These are phyloP conservation scores for Garra rufa DNA, from an alignment of 2,113 vertebrate genomes.

Conservation along the genomic window DNA sequence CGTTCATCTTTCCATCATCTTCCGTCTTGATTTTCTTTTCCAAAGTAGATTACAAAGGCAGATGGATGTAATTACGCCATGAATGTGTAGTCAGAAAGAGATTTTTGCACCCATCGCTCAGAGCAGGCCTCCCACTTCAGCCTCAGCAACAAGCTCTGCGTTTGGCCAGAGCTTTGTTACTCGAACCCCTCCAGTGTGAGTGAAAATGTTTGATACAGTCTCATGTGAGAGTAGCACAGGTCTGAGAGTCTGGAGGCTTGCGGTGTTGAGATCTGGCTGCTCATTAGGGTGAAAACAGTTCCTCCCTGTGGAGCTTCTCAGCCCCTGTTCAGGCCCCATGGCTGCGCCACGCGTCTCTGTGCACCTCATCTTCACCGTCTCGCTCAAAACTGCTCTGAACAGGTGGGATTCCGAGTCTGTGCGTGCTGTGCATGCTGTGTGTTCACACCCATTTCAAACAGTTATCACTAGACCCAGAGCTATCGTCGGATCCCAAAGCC, in stretches of 20 bases:
- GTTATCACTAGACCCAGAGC: conserved; percentile 56
- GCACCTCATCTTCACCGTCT: conserved; percentile 3
- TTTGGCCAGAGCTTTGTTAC: background rate
- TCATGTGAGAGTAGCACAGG: conserved; percentile 3
- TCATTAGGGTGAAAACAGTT: conserved; percentile 21
- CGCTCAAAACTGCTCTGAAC: background rate
- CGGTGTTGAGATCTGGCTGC: conserved; percentile 18
- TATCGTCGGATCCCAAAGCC: conserved; percentile 47
- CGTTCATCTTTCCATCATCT: background rate
- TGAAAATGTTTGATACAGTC: conserved; percentile 12
- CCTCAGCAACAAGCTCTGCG: background rate
- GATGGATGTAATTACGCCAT: conserved; percentile 2
- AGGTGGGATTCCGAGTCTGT: conserved; percentile 25
- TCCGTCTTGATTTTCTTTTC: conserved; percentile 26
- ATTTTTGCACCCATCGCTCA: conserved; percentile 14
- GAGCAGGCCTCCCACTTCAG: conserved; percentile 3
- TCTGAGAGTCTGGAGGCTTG: background rate
- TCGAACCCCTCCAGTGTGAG: background rate
- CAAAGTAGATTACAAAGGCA: conserved; percentile 8
- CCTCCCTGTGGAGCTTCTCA: conserved; percentile 19
- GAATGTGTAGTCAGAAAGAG: conserved; percentile 5
- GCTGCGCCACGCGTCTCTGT: background rate
- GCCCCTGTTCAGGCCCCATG: background rate
- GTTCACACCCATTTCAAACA: conserved; percentile 57
- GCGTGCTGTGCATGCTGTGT: background rate